Conservation (phyloP, 1,140 invertebrate species). For the Hylyphantes graminicola region DNA sequence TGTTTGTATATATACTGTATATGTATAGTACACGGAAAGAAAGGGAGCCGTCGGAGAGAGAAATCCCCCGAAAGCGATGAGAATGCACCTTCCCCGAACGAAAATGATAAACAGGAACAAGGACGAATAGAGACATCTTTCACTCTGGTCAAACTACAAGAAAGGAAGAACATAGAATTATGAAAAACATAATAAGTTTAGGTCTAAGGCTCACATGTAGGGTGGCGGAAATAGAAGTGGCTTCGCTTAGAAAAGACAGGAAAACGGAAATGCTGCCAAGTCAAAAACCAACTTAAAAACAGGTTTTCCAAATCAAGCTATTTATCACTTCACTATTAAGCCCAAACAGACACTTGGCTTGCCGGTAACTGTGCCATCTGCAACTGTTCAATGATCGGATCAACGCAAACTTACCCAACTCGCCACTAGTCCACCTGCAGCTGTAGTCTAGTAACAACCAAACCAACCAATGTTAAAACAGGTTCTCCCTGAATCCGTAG, state of each 20-base stretch:
- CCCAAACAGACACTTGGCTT: too few relatives aligned
- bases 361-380: too few relatives aligned
- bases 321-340: too few relatives aligned
- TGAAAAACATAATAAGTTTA: not conserved
- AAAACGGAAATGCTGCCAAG: too few relatives aligned
- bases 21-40: conserved; percentile 53
- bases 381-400: too few relatives aligned
- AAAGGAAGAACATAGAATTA: not conserved
- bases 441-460: too few relatives aligned
- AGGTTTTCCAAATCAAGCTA: too few relatives aligned
- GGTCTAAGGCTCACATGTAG: not conserved
- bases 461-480: too few relatives aligned
- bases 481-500: too few relatives aligned
- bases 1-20: conserved; percentile 38
- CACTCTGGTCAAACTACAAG: conserved; percentile 54
- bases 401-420: too few relatives aligned
- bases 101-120: conserved; percentile 55
- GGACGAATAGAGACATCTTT: conserved; percentile 49
- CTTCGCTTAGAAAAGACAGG: not conserved
- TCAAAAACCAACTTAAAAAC: too few relatives aligned
- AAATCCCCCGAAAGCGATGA: conserved; percentile 18
- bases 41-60: conserved; percentile 16
- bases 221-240: not conserved
- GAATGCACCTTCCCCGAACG: conserved; percentile 55
- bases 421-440: too few relatives aligned